Evolutionary conservation across 2,113 vertebrate species (phyloP).

Genomic region (Burhinus oedicnemus): DNA sequence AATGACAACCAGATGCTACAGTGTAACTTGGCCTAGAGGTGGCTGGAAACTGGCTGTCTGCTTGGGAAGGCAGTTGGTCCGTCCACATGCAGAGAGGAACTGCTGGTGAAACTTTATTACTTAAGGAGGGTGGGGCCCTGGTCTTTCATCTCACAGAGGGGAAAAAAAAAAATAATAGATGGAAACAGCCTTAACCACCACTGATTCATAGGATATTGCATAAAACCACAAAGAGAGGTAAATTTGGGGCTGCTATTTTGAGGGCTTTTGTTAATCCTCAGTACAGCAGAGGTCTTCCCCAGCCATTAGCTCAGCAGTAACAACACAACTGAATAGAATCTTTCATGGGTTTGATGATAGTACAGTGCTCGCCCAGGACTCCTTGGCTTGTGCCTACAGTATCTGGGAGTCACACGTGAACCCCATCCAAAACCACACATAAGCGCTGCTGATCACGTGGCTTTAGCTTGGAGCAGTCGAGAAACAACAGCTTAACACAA

Average conservation of each 20-base stretch:
- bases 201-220: slow-evolving; percentile 1
- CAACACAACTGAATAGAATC: not conserved
- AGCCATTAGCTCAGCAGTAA: not conserved
- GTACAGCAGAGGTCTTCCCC: not conserved
- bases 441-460: not conserved
- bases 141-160: not conserved
- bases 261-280: not conserved
- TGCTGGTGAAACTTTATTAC: not conserved
- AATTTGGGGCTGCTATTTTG: not conserved
- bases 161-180: not conserved
- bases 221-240: not conserved
- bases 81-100: not conserved
- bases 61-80: not conserved
- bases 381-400: not conserved
- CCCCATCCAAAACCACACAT: too few species aligned
- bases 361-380: not conserved
- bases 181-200: not conserved
- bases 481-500: not conserved
- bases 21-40: not conserved
- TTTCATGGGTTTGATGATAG: not conserved
- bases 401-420: not conserved
- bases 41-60: not conserved
- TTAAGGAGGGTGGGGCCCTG: not conserved
- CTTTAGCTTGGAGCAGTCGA: not conserved
- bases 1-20: not conserved